A percentile compares a stretch with the other conserved stretches of the same genome.
phyloP scores from a whole-genome alignment of 2,888 invertebrate genomes.

The Agrochola lychnidis region DNA sequence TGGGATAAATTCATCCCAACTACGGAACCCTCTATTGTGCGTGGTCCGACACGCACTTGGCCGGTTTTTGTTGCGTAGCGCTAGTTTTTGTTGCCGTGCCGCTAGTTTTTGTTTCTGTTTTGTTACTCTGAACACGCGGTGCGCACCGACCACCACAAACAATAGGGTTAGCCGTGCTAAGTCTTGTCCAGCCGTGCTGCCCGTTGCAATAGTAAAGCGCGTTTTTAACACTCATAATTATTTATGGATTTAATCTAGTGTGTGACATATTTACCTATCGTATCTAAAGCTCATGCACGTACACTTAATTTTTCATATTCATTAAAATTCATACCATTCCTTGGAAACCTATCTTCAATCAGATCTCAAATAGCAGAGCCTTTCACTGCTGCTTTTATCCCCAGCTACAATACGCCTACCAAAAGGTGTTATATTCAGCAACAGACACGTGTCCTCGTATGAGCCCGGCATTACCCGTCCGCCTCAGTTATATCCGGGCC shows the following conservation, averaged over 20 bases:
- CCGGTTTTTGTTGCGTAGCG: slow-evolving; percentile 24
- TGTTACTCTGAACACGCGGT: slow-evolving; percentile 29
- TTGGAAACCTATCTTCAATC: neutral
- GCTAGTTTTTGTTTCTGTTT: slow-evolving; percentile 25
- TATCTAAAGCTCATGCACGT: neutral
- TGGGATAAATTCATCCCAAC: too few relatives aligned
- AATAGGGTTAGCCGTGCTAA: slow-evolving; percentile 29
- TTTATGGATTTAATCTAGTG: neutral
- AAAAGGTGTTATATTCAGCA: neutral
- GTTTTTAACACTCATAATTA: neutral
- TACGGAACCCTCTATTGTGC: too few relatives aligned
- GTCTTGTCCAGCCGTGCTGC: neutral
- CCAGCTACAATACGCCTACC: neutral
- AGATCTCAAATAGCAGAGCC: neutral
- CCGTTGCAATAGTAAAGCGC: too few relatives aligned
- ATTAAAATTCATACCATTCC: neutral
- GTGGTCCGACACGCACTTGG: too few relatives aligned
- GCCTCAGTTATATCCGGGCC: slow-evolving; percentile 10
- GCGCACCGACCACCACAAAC: slow-evolving; percentile 39
- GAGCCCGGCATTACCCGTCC: slow-evolving; percentile 1
- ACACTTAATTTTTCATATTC: neutral
- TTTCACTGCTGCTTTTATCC: neutral
- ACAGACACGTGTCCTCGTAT: neutral
- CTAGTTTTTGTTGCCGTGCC: slow-evolving; percentile 18
- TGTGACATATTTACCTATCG: neutral